Evolutionary conservation across 2,888 invertebrate genomes (phyloP), one percentile per base, ranked within the genome.

Genomic region (Drosophila prolongata): DNA sequence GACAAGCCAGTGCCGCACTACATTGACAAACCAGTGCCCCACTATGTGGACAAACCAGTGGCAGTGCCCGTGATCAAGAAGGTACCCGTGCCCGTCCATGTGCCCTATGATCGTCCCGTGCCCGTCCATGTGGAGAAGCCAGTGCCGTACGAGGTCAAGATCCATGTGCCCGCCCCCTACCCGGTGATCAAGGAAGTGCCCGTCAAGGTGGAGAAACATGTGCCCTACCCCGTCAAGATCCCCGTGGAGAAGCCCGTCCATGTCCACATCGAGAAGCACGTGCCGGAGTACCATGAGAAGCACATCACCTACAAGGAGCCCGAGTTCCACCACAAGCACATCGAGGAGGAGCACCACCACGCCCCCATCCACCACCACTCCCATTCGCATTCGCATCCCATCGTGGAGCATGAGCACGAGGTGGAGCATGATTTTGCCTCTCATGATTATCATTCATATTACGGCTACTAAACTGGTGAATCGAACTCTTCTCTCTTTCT

Each of bases 211-310:
- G 95, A 95, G 82, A 95, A 95, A 91, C 93, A 93, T 54, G 95
- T 95, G 47, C 95, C 95, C 46, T 95, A 95, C 90, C 95, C 95
- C 57, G 95, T 96, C 2, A 95, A 95, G 90, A 94, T 95, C 47
- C 94, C 93, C 52, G 93, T 94, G 38, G 95, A 96, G 49, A 94
- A 95, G 87, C 96, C 95, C 44, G 94, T 96, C 6, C 95, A 95
- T 8, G 95, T 95, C 14, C 95, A 95, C 72, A 96, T 96, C 2
- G 96, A 96, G 73, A 96, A 96, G 90, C 95, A 95, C 76, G 95
- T 95, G 38, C 95, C 95, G 0, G 90, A 91, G 47, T 81, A 83
- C 27, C 91, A 90, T 60, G 86, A 95, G 80, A 95, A 95, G 89
- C 94, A 94, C 61, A 94, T 96, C 57, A 95, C 95, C 37, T 95